Evolutionary conservation across 2,888 invertebrate genomes (phyloP), one percentile per base, ranked within the genome.

Genomic region (Macaria notata): DNA sequence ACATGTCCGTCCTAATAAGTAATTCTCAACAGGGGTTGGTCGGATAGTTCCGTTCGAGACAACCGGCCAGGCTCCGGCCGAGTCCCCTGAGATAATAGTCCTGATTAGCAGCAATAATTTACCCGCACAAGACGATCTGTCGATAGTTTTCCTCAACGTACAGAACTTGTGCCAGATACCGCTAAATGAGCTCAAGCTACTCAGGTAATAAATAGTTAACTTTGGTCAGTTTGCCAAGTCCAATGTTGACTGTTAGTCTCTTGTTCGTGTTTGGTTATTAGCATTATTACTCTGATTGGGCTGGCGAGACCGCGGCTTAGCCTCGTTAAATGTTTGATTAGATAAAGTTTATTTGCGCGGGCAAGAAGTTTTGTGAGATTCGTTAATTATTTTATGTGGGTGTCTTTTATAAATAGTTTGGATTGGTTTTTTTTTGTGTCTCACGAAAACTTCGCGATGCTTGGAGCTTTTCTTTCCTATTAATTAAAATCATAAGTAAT

Each of bases 81-180:
- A 81, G 8, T 62, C 78, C 8, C 86, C 86, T 30, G 80, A 84
- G 69, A 62, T 86, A 19, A 78, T 88, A 52, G 80, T 73, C 19
- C 63, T 88, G 46, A 76, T 89, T 46, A 84, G 85, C 61, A 84
- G 74, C 51, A 66, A 62, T 49, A 83, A 85, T 65, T 72, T 91
- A 55, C 90, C 90, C 8, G 83, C 89, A 0, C 66, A 72, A 44
- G 88, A 90, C 63, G 90, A 90, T 61, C 52, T 72, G 4, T 86
- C 89, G 5, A 70, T 88, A 39, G 62, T 88, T 46, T 88, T 88
- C 65, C 72, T 88, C 4, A 88, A 86, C 62, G 65, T 89, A 9
- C 80, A 79, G 45, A 75, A 64, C 39, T 64, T 91, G 42, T 70
- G 61, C 31, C 78, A 84, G 51, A 56, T 80, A 9, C 90, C 90